Base-by-base conservation (phyloP, 2,888 invertebrate species). In the Harpalus rubripes region DNA sequence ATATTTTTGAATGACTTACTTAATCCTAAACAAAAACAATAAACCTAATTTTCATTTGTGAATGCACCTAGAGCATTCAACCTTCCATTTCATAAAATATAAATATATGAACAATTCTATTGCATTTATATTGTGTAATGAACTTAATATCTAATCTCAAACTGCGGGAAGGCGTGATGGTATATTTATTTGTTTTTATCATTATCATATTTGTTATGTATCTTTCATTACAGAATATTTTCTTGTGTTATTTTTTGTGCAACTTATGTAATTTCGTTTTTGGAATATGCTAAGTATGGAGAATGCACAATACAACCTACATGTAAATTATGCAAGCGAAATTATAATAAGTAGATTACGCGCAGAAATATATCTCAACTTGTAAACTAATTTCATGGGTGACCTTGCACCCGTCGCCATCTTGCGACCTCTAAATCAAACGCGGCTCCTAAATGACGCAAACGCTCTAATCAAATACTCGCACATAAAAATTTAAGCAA, bases 341-440 rank as follows among this genome's bases (percentile, higher is more conserved):
- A 59, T 63, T 68, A 39, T 68, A 63, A 63, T 63, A 63, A 63
- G 39, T 39, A 12, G 26, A 63, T 63, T 63, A 18, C 18, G 63
- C 63, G 63, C 26, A 26, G 12, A 26, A 63, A 63, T 22, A 63
- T 63, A 68, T 68, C n/a, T 68, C n/a, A 22, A 26, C 32, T 52
- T 12, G 44, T 52, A 52, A 52, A 52, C 68, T 68, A 68, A 68
- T 68, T 68, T 39, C 39, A 32, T 6, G 7, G 32, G n/a, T 68
- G 68, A 39, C 68, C 32, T 68, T 68, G 68, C 68, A 39, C n/a
- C 15, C 32, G 68, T n/a, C 39, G 68, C 68, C 68, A 68, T 68
- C 32, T 68, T 68, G 39, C 32, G 68, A 68, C 68, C 68, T 68
- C 39, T 68, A 68, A 68, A 68, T 68, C 39, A 63, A 32, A 41